Percentiles rank a stretch among this genome's conserved stretches.
These are phyloP conservation scores for Riptortus pedestris DNA, from an alignment of 1,140 invertebrate genomes.

Conservation along the genomic window DNA sequence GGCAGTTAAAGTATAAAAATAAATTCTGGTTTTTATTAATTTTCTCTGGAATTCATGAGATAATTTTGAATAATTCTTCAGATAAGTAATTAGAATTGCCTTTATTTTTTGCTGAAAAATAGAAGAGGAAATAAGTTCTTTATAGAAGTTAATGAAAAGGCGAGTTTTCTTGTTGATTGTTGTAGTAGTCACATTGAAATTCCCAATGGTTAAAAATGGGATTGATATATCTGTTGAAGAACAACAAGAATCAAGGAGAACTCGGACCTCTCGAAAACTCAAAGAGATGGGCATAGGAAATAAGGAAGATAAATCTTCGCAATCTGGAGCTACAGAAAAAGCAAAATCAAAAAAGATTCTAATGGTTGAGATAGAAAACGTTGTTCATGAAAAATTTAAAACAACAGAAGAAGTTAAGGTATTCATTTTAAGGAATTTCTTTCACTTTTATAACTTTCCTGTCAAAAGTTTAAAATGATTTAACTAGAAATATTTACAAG, in stretches of 20 bases:
- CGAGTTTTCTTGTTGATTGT: background rate
- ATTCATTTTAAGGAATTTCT: background rate
- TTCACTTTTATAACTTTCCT: background rate
- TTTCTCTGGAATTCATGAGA: too few relatives aligned
- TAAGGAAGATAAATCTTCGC: background rate
- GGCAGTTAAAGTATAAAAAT: too few relatives aligned
- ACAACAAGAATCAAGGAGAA: slow-evolving; percentile 25
- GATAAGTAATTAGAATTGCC: too few relatives aligned
- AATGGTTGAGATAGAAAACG: slow-evolving; percentile 93
- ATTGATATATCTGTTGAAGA: slow-evolving; percentile 40
- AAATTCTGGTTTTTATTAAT: too few relatives aligned
- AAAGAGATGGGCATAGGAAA: slow-evolving; percentile 15
- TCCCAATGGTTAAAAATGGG: slow-evolving; percentile 31
- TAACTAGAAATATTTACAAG: too few relatives aligned
- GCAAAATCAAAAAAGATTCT: slow-evolving; percentile 43
- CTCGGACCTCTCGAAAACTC: slow-evolving; percentile 18
- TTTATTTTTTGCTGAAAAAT: too few relatives aligned
- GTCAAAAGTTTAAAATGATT: background rate
- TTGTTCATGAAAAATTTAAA: slow-evolving; percentile 78
- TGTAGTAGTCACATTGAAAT: slow-evolving; percentile 37
- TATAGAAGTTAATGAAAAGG: too few relatives aligned
- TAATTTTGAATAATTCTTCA: too few relatives aligned
- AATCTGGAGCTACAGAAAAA: background rate
- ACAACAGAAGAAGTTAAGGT: slow-evolving; percentile 92
- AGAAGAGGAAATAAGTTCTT: too few relatives aligned